Evolutionary conservation across 37 sponge, comb jelly and placozoan species (phyloP).

Genomic region (Aplysina aerophoba): DNA sequence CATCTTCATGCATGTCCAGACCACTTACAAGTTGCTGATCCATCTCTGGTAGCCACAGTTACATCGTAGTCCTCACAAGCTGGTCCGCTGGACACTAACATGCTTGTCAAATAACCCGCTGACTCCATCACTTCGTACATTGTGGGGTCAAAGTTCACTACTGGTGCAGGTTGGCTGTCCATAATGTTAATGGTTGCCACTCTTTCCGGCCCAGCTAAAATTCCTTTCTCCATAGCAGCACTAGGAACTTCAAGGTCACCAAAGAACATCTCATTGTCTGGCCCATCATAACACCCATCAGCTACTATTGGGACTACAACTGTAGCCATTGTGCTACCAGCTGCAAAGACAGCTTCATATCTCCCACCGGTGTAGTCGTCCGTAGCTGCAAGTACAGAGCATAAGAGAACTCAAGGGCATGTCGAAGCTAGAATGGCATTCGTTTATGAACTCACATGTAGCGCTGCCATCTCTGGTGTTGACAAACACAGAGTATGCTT

Average conservation of each 20-base stretch:
- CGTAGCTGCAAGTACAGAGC: background rate
- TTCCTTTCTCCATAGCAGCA: background rate
- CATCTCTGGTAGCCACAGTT: background rate
- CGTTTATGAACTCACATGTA: slow-evolving; percentile 22
- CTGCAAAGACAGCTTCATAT: slow-evolving; percentile 3
- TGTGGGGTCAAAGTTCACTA: background rate
- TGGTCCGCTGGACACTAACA: background rate
- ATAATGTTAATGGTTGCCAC: slow-evolving; percentile 8
- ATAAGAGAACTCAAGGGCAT: background rate
- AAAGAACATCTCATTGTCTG: background rate
- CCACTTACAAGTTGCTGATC: background rate
- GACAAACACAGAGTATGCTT: slow-evolving; percentile 8
- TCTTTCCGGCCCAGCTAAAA: background rate
- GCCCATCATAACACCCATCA: background rate
- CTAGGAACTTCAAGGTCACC: background rate
- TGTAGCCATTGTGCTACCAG: slow-evolving; percentile 1
- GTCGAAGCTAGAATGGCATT: background rate
- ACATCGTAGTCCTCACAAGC: background rate
- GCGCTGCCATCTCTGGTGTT: slow-evolving; percentile 53
- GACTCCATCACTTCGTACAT: background rate
- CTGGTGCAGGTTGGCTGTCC: slow-evolving; percentile 35
- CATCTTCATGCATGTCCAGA: too few species aligned
- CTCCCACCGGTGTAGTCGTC: slow-evolving; percentile 34
- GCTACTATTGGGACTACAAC: background rate
- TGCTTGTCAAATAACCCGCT: background rate